Conservation (phyloP, 2,113 vertebrate genomes). For the Phaethon lepturus region DNA sequence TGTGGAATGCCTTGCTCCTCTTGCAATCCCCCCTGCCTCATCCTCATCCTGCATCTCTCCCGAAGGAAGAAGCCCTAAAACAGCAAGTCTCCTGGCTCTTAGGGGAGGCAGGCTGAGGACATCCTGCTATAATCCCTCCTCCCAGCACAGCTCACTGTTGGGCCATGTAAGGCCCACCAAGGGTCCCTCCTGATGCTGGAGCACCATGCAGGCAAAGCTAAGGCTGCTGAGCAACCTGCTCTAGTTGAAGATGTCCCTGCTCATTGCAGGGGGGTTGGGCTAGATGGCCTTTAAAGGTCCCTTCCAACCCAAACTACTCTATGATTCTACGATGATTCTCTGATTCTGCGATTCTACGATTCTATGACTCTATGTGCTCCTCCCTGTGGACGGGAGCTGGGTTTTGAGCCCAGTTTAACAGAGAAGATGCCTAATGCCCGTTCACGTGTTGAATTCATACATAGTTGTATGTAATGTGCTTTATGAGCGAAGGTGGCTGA, state of each 20-base stretch:
- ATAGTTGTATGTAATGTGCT: fast-evolving
- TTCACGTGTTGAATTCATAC: neutral
- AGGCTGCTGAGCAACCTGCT: neutral
- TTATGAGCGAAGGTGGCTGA: fast-evolving
- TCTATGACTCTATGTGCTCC: neutral
- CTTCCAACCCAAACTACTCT: no score
- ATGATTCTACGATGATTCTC: no score
- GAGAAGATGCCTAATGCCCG: neutral
- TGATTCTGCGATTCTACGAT: no score
- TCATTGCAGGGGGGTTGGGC: no score
- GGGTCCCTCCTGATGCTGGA: neutral
- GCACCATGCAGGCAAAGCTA: neutral
- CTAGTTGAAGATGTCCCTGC: no score
- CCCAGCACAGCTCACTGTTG: neutral
- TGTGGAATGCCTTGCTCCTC: neutral
- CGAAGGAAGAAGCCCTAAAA: neutral
- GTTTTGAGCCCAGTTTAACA: neutral
- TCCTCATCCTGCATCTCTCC: neutral
- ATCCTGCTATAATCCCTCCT: neutral
- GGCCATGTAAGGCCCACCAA: neutral
- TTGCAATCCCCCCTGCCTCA: neutral
- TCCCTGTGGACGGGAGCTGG: neutral
- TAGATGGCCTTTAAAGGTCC: no score
- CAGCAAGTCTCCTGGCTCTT: neutral
- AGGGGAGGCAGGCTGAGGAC: neutral